These are phyloP conservation scores for Empidonax alnorum DNA, from an alignment of 2,113 vertebrate genomes.

Conservation along the genomic window DNA sequence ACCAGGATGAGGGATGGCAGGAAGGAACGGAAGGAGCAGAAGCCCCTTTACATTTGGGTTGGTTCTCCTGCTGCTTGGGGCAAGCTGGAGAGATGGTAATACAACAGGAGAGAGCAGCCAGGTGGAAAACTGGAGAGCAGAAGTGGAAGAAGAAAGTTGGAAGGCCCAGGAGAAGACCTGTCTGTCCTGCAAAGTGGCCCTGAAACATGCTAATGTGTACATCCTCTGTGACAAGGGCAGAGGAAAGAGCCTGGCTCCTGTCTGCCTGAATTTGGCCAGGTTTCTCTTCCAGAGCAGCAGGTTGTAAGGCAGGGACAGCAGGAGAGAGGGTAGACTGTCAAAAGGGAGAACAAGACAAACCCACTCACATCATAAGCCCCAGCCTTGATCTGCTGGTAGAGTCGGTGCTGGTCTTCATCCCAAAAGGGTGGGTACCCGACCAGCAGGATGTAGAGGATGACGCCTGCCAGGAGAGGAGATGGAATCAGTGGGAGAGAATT, in stretches of 20 bases:
- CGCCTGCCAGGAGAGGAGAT: constrained; percentile 77
- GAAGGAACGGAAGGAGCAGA: constrained; percentile 3
- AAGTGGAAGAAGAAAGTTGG: not conserved
- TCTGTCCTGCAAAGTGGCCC: not conserved
- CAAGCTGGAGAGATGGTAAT: not conserved
- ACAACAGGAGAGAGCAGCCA: not conserved
- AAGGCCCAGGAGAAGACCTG: not conserved
- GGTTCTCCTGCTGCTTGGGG: not conserved
- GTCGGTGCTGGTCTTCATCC: constrained; percentile 97
- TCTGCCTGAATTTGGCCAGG: not conserved
- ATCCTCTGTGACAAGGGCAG: fast-evolving
- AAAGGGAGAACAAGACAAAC: not conserved
- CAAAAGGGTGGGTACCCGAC: constrained; percentile 98
- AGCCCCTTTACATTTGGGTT: not conserved
- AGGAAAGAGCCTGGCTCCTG: not conserved
- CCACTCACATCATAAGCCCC: constrained; percentile 94
- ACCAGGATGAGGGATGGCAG: not conserved
- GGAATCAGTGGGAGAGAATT: not conserved
- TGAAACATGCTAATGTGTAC: not conserved
- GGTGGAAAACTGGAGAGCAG: not conserved
- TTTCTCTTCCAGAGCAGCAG: not conserved
- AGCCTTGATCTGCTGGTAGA: constrained; percentile 98
- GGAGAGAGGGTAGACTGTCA: not conserved
- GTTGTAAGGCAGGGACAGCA: not conserved
- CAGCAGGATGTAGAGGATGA: constrained; percentile 96